These are phyloP conservation scores for Telenomus remus DNA, from an alignment of 1,140 invertebrate genomes.

Conservation along the genomic window DNA sequence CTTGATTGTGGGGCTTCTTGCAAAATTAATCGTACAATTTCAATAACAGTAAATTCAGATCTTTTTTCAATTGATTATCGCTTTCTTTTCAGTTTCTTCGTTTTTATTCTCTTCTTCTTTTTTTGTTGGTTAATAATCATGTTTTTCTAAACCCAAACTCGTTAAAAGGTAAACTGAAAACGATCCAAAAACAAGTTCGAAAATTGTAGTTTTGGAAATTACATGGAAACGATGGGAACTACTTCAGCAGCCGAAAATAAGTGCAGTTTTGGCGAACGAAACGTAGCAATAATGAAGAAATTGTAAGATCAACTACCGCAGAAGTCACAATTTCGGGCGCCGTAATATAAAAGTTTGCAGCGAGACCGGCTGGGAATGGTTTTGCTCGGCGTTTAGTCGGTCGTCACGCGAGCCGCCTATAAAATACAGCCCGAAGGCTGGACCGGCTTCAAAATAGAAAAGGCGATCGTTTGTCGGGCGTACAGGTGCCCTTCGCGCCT, in stretches of 20 bases:
- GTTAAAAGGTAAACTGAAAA: no score
- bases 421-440: constrained; percentile 62
- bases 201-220: no score
- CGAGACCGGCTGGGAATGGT: constrained; percentile 16
- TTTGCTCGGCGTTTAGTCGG: constrained; percentile 59
- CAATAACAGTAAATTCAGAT: no score
- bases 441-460: constrained; percentile 56
- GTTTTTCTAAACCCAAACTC: no score
- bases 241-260: no score
- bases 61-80: no score
- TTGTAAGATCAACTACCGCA: constrained; percentile 1
- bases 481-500: constrained; percentile 36
- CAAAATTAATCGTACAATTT: constrained; percentile 21
- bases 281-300: constrained; percentile 20
- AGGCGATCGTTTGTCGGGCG: constrained; percentile 42
- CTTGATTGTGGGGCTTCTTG: constrained; percentile 9
- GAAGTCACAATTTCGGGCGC: constrained; percentile 19
- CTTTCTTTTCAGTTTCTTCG: no score
- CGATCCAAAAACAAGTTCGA: no score
- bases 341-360: constrained; percentile 27
- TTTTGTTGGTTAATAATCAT: no score
- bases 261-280: no score
- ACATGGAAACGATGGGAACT: no score
- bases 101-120: no score
- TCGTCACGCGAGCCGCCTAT: constrained; percentile 66